Conservation (phyloP, 1,140 invertebrate species). For the Eupristina koningsbergeri region DNA sequence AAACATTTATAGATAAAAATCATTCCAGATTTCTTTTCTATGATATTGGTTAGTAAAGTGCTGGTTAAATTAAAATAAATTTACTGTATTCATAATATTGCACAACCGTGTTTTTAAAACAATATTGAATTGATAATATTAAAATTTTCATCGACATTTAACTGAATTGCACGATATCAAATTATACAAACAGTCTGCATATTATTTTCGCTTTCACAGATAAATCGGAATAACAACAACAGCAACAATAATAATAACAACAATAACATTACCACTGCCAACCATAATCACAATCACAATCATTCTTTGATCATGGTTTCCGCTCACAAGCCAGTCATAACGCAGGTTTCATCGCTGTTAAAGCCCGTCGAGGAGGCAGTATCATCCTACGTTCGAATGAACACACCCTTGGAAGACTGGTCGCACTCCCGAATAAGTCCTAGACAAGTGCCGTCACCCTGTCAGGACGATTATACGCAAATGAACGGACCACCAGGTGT, state of each 20-base stretch:
- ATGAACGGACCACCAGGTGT: constrained; percentile 71
- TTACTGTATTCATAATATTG: neutral
- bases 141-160: too few relatives aligned
- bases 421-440: constrained; percentile 62
- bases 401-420: constrained; percentile 65
- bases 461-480: constrained; percentile 68
- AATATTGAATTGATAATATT: neutral
- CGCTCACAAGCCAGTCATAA: constrained; percentile 66
- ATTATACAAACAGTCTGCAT: neutral
- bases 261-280: constrained; percentile 68
- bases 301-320: constrained; percentile 62
- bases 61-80: neutral
- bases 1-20: too few relatives aligned
- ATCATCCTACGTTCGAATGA: constrained; percentile 67
- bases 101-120: neutral
- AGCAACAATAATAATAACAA: constrained; percentile 61
- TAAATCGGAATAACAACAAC: constrained; percentile 68
- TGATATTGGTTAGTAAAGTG: neutral
- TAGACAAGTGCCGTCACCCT: constrained; percentile 67
- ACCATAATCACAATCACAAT: constrained; percentile 70
- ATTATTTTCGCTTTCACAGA: constrained; percentile 58
- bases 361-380: constrained; percentile 71
- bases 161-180: neutral
- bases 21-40: neutral
- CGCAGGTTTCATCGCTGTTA: constrained; percentile 49